phyloP scores from a whole-genome alignment of 2,888 invertebrate species.

The Steinernema carpocapsae region DNA sequence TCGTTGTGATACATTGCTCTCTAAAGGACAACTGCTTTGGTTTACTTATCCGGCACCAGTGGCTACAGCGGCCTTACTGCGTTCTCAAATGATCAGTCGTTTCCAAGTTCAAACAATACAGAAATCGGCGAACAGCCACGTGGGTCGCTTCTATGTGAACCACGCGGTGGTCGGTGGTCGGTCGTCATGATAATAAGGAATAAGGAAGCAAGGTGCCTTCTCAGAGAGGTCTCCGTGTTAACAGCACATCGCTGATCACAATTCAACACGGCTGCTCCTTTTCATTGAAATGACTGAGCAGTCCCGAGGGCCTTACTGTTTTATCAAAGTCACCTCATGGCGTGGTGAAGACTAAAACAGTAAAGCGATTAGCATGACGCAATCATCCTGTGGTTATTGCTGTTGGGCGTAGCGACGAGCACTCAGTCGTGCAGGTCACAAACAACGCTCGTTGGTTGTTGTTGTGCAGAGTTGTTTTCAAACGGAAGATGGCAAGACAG shows the following conservation, averaged over 20 bases:
- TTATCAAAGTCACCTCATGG: conserved; percentile 33
- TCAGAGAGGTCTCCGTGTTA: not conserved
- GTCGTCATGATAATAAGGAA: not conserved
- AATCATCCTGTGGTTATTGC: no score
- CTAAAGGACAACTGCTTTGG: no score
- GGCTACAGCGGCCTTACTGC: no score
- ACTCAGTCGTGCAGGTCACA: no score
- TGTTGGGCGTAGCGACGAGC: no score
- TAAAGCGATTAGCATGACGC: not conserved
- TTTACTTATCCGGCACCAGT: no score
- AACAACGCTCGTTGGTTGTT: not conserved
- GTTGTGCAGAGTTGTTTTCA: not conserved
- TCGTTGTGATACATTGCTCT: no score
- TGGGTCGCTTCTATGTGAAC: not conserved
- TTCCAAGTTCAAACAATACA: conserved; percentile 26
- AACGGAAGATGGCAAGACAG: not conserved
- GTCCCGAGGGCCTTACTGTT: not conserved
- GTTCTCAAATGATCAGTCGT: not conserved
- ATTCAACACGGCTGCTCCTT: conserved; percentile 7
- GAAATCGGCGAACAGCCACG: conserved; percentile 15
- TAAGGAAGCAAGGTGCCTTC: not conserved
- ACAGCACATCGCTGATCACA: not conserved
- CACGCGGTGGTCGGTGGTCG: not conserved
- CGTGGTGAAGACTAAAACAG: not conserved
- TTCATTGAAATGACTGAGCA: conserved; percentile 16